Evolutionary conservation across 2,888 invertebrate species (phyloP), one percentile per base, ranked within the genome.

Genomic region (Epirrhoe tristata): DNA sequence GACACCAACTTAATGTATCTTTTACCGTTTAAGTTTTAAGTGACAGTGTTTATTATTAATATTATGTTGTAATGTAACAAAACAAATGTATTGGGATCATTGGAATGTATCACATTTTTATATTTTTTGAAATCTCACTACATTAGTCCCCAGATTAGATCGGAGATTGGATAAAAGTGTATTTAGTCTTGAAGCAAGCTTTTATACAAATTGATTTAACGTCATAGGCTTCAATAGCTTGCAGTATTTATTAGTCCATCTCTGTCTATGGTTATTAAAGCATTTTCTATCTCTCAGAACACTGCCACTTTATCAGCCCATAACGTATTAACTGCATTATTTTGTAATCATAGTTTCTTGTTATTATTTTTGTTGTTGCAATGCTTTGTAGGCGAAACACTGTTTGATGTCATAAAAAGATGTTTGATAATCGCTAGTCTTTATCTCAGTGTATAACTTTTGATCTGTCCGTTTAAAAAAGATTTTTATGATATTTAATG

Each of bases 391-490:
- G 85, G 77, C 81, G 81, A 80, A 74, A 78, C 74, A 83, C 79
- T 84, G 81, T 83, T 75, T 80, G 72, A 77, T 61, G 64, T 68
- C 78, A 67, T 61, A 71, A 71, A 76, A 80, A 83, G 77, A 80
- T 78, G 71, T 77, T 81, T 80, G 79, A 77, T 81, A 78, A 77
- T 86, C 86, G 90, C 91, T 92, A 92, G 93, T 92, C 90, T 83
- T 74, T 87, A 82, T 85, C 86, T 89, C 86, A 85, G 58, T 84
- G 80, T 88, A 79, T 80, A 85, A 86, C 81, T 86, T 88, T 90
- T 83, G 90, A 91, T 92, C 92, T 93, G 93, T 92, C 91, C 88
- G 89, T 87, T 80, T 80, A 81, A 77, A 87, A 84, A 78, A 84
- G 24, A 88, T 90, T 87, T 86, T 86, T 88, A 89, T 88, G 85